phyloP scores from a whole-genome alignment of 2,888 invertebrate genomes.

The Acleris holmiana region DNA sequence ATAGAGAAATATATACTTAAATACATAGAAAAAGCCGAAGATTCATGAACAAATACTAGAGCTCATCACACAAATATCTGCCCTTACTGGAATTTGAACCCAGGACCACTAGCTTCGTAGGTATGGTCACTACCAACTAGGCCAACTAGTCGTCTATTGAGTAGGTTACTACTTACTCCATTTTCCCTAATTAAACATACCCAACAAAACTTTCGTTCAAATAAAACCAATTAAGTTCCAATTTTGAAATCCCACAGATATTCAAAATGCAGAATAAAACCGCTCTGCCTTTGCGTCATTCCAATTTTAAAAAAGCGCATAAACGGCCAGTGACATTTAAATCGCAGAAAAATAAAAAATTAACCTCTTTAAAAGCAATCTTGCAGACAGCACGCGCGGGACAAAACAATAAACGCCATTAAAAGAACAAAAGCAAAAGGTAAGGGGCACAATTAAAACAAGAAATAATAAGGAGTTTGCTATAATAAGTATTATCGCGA shows the following conservation, averaged over 20 bases:
- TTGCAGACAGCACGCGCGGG: conserved; percentile 74
- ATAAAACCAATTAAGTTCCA: not conserved
- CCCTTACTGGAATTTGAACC: too few relatives aligned
- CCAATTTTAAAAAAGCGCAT: conserved; percentile 23
- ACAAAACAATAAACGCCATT: conserved; percentile 82
- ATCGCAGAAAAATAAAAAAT: conserved; percentile 39
- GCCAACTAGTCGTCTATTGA: too few relatives aligned
- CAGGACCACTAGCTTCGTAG: too few relatives aligned
- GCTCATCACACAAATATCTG: too few relatives aligned
- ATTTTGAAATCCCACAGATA: conserved; percentile 2
- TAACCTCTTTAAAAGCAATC: conserved; percentile 49
- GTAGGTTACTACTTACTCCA: too few relatives aligned
- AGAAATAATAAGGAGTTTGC: conserved; percentile 82
- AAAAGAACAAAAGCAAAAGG: conserved; percentile 82
- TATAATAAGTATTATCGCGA: conserved; percentile 80
- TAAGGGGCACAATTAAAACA: conserved; percentile 83
- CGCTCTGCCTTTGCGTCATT: conserved; percentile 8
- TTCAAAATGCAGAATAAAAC: conserved; percentile 15
- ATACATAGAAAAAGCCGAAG: too few relatives aligned
- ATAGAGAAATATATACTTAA: too few relatives aligned
- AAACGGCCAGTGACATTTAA: conserved; percentile 35
- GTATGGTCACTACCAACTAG: too few relatives aligned
- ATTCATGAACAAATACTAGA: too few relatives aligned
- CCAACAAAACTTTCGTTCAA: not conserved
- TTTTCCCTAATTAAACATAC: too few relatives aligned